phyloP scores from a whole-genome alignment of 2,888 invertebrate species.

The Netelia fuscicornis region DNA sequence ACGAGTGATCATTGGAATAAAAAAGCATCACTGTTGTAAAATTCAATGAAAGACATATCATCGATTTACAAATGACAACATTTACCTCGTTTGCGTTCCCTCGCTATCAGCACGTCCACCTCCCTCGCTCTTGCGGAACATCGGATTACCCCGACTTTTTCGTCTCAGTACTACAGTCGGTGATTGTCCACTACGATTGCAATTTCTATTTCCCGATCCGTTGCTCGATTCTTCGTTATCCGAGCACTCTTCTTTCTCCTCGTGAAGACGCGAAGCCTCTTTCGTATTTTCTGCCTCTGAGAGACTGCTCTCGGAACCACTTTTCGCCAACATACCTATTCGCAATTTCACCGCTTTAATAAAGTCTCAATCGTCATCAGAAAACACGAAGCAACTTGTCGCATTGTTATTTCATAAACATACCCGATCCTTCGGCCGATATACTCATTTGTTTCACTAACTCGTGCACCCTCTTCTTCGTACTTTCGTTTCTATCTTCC shows the following conservation, averaged over 20 bases:
- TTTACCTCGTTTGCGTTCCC: slow-evolving; percentile 81
- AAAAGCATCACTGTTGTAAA: neutral
- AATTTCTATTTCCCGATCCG: slow-evolving; percentile 79
- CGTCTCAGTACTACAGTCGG: slow-evolving; percentile 87
- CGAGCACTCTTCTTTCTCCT: slow-evolving; percentile 90
- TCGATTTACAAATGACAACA: neutral
- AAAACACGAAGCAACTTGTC: neutral
- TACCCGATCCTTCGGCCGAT: slow-evolving; percentile 89
- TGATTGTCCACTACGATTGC: slow-evolving; percentile 80
- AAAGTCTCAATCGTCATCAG: neutral
- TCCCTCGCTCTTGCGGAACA: slow-evolving; percentile 89
- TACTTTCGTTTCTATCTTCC: slow-evolving; percentile 83
- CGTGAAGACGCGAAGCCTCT: slow-evolving; percentile 89
- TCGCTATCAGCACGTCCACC: slow-evolving; percentile 83
- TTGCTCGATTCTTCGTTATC: slow-evolving; percentile 87
- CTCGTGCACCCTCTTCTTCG: slow-evolving; percentile 88
- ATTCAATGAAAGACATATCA: neutral
- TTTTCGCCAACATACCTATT: slow-evolving; percentile 88
- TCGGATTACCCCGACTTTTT: slow-evolving; percentile 89
- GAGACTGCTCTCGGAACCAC: slow-evolving; percentile 95
- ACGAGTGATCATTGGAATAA: neutral
- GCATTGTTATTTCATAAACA: slow-evolving; percentile 4
- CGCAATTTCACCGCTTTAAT: neutral
- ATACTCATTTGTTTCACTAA: slow-evolving; percentile 93
- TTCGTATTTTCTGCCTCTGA: slow-evolving; percentile 92